A percentile compares a stretch with the other conserved stretches of the same genome.
Evolutionary conservation across 2,797 vertebrate species (phyloP).

Genomic region (Neomorphus geoffroyi): DNA sequence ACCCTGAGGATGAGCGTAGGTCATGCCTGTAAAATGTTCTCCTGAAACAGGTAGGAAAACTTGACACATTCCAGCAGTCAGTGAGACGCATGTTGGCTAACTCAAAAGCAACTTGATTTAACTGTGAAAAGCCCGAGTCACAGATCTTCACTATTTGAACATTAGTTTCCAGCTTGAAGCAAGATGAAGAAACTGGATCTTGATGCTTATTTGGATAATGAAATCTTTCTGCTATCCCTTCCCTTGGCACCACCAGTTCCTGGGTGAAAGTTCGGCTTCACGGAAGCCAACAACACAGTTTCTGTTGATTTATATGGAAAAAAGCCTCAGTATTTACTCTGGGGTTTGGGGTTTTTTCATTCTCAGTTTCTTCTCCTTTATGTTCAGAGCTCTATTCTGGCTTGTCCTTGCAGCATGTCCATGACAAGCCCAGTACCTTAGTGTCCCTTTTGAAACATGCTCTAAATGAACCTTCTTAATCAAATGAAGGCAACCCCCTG

Average conservation of each 20-base stretch:
- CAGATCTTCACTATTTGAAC: background rate
- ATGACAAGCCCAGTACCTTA: background rate
- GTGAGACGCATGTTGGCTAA: background rate
- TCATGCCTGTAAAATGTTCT: background rate
- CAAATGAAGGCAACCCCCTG: background rate
- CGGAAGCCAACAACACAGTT: background rate
- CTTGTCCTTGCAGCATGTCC: background rate
- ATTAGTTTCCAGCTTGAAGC: background rate
- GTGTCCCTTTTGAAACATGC: background rate
- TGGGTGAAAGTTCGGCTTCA: background rate
- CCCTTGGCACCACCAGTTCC: background rate
- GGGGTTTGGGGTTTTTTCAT: background rate
- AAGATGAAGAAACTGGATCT: background rate
- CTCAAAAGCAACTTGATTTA: background rate
- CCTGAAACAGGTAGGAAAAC: background rate
- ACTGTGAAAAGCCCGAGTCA: background rate
- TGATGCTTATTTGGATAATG: background rate
- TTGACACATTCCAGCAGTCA: background rate
- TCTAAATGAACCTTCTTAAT: background rate
- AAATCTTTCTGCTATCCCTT: background rate
- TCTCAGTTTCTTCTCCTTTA: background rate
- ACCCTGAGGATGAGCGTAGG: background rate
- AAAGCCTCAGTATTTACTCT: background rate
- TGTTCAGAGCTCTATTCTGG: background rate
- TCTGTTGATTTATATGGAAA: background rate